Evolutionary conservation across 1,140 invertebrate species (phyloP).

Genomic region (Caenorhabditis inopinata): DNA sequence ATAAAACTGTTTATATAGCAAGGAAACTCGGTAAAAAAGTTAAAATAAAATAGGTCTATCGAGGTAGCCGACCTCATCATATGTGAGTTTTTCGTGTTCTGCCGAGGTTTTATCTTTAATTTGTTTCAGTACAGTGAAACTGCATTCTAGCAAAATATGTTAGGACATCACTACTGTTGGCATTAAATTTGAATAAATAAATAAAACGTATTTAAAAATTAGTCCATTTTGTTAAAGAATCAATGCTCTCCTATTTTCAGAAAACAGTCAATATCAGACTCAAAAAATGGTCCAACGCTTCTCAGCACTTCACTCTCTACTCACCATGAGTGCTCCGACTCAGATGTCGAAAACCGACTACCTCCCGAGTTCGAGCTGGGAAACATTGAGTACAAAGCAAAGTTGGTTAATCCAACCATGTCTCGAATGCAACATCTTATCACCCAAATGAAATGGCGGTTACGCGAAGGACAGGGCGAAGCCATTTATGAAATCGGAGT

Average conservation of each 20-base stretch:
- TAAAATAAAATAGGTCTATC: too few species aligned
- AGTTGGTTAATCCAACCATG: conserved; percentile 67
- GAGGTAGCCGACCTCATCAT: too few species aligned
- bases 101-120: too few species aligned
- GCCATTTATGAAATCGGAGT: conserved; percentile 93
- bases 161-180: too few species aligned
- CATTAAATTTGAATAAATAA: too few species aligned
- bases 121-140: too few species aligned
- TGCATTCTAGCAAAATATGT: too few species aligned
- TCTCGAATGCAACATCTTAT: conserved; percentile 69
- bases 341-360: conserved; percentile 42
- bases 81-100: too few species aligned
- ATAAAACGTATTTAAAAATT: too few species aligned
- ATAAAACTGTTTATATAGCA: too few species aligned
- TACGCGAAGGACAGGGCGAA: conserved; percentile 74
- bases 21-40: too few species aligned
- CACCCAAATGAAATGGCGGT: conserved; percentile 71
- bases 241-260: conserved; percentile 28
- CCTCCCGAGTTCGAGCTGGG: conserved; percentile 59
- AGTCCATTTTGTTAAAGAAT: too few species aligned
- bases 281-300: conserved; percentile 21
- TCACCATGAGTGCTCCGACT: conserved; percentile 19
- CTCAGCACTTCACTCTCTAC: conserved; percentile 22
- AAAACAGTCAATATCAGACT: conserved; percentile 7
- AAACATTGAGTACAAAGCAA: conserved; percentile 65